These are phyloP conservation scores for Kryphioiulus occultus DNA, from an alignment of 2,888 invertebrate genomes.

Conservation along the genomic window DNA sequence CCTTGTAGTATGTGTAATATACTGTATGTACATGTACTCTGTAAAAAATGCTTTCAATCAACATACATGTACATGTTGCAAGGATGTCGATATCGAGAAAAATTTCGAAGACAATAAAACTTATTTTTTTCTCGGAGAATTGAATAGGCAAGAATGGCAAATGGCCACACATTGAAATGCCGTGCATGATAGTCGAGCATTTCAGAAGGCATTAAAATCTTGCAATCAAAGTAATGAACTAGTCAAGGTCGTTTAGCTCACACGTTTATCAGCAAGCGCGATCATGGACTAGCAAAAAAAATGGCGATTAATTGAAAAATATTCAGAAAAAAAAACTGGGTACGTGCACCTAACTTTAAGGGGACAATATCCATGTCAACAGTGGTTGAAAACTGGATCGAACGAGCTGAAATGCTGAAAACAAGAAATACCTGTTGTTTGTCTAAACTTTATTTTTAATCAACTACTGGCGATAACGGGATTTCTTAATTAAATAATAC, in stretches of 20 bases:
- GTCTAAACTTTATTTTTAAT: neutral
- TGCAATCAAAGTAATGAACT: slow-evolving; percentile 31
- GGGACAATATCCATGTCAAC: slow-evolving; percentile 35
- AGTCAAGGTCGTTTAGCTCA: neutral
- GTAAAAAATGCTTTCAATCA: neutral
- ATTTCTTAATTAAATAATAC: neutral
- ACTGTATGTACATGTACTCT: neutral
- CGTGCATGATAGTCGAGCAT: neutral
- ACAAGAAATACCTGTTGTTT: slow-evolving; percentile 20
- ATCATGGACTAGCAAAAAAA: neutral
- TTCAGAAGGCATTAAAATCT: neutral
- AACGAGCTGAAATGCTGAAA: neutral
- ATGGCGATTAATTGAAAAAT: neutral
- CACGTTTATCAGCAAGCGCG: neutral
- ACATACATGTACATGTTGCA: neutral
- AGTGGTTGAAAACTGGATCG: neutral
- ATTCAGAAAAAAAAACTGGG: slow-evolving; percentile 4
- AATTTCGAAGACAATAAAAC: neutral
- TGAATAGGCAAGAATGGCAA: slow-evolving; percentile 18
- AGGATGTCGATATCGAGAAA: neutral
- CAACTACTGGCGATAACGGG: neutral
- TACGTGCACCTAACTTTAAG: neutral
- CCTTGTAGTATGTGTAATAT: too few species aligned
- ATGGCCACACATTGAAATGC: neutral
- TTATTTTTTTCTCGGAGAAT: neutral